phyloP scores from a whole-genome alignment of 2,797 vertebrate genomes.

The Amblyopsis hoosieri region DNA sequence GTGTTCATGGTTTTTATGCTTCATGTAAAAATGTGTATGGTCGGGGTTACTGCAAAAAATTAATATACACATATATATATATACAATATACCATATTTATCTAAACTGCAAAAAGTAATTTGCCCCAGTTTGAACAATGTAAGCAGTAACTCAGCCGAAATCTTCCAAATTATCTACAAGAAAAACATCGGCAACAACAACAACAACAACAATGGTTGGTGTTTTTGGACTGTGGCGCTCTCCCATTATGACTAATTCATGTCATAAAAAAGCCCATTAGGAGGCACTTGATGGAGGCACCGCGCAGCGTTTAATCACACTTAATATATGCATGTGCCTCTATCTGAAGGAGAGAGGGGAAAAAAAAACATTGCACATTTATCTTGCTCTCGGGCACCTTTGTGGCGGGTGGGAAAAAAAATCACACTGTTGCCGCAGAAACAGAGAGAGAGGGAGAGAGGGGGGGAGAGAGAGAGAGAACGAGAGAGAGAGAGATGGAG shows the following conservation, averaged over 20 bases:
- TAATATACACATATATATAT: too few relatives aligned
- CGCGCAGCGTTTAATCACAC: conserved; percentile 79
- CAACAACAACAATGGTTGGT: conserved; percentile 51
- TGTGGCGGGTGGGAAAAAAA: conserved; percentile 37
- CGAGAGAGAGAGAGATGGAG: conserved; percentile 35
- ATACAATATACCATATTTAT: conserved; percentile 37
- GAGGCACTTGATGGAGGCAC: conserved; percentile 81
- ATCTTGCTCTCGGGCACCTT: conserved; percentile 76
- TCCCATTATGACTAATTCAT: conserved; percentile 82
- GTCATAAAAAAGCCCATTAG: conserved; percentile 82
- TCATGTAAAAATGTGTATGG: too few relatives aligned
- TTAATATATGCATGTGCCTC: conserved; percentile 80
- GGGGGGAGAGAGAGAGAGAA: conserved; percentile 26
- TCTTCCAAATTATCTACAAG: conserved; percentile 59
- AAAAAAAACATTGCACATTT: conserved; percentile 55
- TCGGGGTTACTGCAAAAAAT: too few relatives aligned
- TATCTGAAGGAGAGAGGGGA: conserved; percentile 48
- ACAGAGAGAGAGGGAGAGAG: conserved; percentile 31
- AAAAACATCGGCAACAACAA: conserved; percentile 55
- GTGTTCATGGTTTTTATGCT: too few relatives aligned
- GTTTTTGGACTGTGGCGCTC: conserved; percentile 68
- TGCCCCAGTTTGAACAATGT: conserved; percentile 51
- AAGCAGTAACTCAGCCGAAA: conserved; percentile 56
- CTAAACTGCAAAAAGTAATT: conserved; percentile 46
- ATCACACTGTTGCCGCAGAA: conserved; percentile 62